Base-by-base conservation (phyloP, 2,113 vertebrate genomes). In the Phalacrocorax pelagicus region DNA sequence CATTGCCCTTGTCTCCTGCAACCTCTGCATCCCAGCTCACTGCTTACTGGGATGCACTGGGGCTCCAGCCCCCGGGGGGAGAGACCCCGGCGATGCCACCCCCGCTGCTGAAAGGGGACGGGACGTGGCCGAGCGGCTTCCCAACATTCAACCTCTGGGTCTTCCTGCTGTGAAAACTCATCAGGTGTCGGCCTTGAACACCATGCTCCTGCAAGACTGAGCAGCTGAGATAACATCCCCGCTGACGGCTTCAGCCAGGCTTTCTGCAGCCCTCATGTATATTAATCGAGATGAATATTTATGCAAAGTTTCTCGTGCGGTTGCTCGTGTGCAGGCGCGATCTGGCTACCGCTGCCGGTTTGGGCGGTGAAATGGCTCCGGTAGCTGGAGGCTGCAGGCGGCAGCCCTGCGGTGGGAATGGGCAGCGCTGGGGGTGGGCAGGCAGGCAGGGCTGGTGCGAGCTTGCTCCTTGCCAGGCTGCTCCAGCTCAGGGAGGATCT, bases 241-340 rank as follows among this genome's bases (percentile, higher is more conserved):
- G 47, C 67, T 11, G 86, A 46, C n/a, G 69, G 88, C 94, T 78
- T 52, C 81, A 89, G 94, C 91, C 72, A n/a, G 90, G 66, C 90
- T 92, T 47, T 96, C 96, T 81, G 94, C 94, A 91, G 92, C 89
- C 92, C 92, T 98, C 96, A 96, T 97, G 96, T 96, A 90, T 97
- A 97, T 98, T 98, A 98, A 98, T 97, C 15, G 42, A 74, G 49
- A 97, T 98, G 97, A 97, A 98, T 98, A 98, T 98, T 98, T 88
- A 98, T 97, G 93, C 81, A 36, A 75, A 82, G 40, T 85, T 94
- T 36, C 71, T 46, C 18, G 49, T 81, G 89, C 42, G 4, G 51
- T 42, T 84, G 81, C 73, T 86, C 13, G 2, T 38, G 67, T 92
- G 96, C 85, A 32, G 82, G 73, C 66, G 5, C 12, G 15, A 91